Conservation (phyloP, 2,888 invertebrate genomes). For the Osmoderma eremita region DNA sequence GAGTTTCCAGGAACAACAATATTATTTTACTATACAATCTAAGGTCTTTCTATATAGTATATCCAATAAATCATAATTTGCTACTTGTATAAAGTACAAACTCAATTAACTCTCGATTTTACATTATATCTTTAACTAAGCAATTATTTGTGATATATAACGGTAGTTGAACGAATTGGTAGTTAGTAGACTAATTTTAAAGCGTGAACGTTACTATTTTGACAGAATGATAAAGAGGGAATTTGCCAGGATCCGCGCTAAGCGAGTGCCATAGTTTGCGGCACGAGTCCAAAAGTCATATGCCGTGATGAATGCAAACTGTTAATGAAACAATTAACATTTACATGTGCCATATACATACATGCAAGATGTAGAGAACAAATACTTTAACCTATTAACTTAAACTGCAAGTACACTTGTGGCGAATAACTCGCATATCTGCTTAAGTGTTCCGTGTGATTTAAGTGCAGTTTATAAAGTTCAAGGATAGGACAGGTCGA, state of each 20-base stretch:
- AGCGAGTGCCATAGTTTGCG: not conserved
- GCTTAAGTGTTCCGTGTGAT: not conserved
- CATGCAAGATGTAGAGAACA: not conserved
- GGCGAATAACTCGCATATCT: not conserved
- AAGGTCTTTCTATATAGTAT: no score
- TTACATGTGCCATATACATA: constrained; percentile 18
- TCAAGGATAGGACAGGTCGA: constrained; percentile 13
- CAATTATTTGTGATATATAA: constrained; percentile 9
- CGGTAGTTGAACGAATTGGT: constrained; percentile 10
- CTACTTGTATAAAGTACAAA: no score
- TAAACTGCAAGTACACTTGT: not conserved
- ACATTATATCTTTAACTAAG: not conserved
- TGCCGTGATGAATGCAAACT: constrained; percentile 13
- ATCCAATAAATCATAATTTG: no score
- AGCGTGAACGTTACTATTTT: constrained; percentile 10
- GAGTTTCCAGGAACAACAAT: no score
- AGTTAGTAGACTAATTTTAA: not conserved
- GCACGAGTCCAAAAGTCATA: not conserved
- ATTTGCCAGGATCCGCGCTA: not conserved
- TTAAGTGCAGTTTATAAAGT: constrained; percentile 5
- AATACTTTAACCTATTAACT: constrained; percentile 7
- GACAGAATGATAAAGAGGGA: constrained; percentile 10
- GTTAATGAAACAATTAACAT: constrained; percentile 24
- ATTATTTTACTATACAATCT: no score
- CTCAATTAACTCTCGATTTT: no score